Evolutionary conservation across 2,888 invertebrate genomes (phyloP).

Genomic region (Chirona hameri): DNA sequence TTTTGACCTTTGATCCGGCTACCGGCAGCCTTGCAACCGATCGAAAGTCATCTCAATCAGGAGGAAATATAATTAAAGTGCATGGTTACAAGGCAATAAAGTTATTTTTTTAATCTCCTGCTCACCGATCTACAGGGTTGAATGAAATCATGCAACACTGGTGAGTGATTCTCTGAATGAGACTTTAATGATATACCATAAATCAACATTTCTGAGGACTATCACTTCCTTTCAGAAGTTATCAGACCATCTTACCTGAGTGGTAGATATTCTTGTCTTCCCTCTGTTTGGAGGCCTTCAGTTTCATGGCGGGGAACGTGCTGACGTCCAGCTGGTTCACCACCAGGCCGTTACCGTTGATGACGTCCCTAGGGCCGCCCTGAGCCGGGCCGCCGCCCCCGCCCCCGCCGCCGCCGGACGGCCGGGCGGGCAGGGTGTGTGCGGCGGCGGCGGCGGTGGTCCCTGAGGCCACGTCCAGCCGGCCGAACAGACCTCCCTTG

Average conservation of each 20-base stretch:
- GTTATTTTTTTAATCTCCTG: no score
- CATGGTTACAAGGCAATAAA: no score
- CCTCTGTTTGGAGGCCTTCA: background rate
- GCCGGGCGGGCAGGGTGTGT: conserved; percentile 22
- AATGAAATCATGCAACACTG: no score
- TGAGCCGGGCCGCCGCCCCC: background rate
- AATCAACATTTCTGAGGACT: no score
- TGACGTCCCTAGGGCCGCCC: background rate
- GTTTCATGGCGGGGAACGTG: conserved; percentile 25
- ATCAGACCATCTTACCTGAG: background rate
- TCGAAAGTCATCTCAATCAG: no score
- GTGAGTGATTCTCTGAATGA: no score
- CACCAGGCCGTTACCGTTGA: conserved; percentile 6
- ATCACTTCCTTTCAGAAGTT: no score
- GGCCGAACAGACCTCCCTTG: conserved; percentile 39
- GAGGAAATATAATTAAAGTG: no score
- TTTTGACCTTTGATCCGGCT: no score
- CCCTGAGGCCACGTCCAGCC: conserved; percentile 38
- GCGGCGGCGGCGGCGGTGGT: conserved; percentile 34
- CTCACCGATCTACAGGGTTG: no score
- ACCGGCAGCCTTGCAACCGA: no score
- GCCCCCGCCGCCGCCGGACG: background rate
- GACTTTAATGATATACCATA: no score
- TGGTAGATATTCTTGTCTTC: background rate
- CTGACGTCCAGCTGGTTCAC: conserved; percentile 7